phyloP scores from a whole-genome alignment of 1,140 invertebrate genomes.

The Oryctes rhinoceros region DNA sequence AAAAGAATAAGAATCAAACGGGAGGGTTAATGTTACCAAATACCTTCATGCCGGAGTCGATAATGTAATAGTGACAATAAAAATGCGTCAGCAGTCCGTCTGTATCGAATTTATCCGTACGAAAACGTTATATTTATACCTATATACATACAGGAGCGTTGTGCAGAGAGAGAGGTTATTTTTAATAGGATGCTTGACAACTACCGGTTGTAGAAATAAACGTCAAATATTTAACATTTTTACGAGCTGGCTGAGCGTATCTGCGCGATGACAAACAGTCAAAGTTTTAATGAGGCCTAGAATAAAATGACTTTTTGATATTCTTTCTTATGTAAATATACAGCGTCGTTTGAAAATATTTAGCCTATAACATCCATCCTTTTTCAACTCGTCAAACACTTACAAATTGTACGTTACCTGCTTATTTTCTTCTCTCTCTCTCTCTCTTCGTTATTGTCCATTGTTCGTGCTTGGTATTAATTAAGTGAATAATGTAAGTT shows the following conservation, averaged over 20 bases:
- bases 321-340: constrained; percentile 13
- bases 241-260: constrained; percentile 27
- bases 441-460: too few species aligned
- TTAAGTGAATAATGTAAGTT: too few species aligned
- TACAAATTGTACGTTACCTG: too few species aligned
- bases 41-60: background rate
- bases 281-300: constrained; percentile 29
- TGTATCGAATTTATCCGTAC: background rate
- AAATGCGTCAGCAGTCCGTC: background rate
- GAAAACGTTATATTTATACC: background rate
- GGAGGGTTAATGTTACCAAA: background rate
- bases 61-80: background rate
- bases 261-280: constrained; percentile 34
- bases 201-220: constrained; percentile 37
- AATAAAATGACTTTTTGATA: constrained; percentile 35
- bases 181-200: constrained; percentile 4
- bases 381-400: background rate
- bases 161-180: constrained; percentile 5
- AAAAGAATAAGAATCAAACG: background rate
- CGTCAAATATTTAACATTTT: constrained; percentile 34
- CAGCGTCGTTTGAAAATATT: background rate
- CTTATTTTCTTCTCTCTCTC: too few species aligned
- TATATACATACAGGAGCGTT: background rate
- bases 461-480: too few species aligned
- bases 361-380: background rate